Base-by-base conservation (phyloP, 1,140 invertebrate species). In the Phenacoccus solenopsis region DNA sequence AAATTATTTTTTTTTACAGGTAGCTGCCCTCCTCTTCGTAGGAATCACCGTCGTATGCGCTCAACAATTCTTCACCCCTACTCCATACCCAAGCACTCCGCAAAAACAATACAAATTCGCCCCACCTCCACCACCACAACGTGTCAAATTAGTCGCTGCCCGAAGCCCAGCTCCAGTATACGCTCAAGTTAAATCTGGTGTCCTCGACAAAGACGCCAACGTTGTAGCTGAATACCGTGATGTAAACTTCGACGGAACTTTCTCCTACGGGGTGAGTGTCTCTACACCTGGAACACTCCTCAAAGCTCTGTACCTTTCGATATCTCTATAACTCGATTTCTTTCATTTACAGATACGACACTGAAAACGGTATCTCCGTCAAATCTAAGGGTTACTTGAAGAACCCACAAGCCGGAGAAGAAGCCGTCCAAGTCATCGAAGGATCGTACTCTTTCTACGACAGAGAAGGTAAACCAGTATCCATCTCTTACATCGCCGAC, bases 331-430 rank as follows among this genome's bases (percentile, higher is more conserved):
- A n/a, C n/a, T n/a, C n/a, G n/a, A n/a, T n/a, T n/a, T n/a, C n/a
- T 59, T 59, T 59, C 16, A n/a, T 24, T 24, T 24, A 22, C 78
- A 90, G 88, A 76, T 91, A 88, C 75, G 84, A 90, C 78, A 86
- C 87, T 13, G 87, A 83, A 27, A 89, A 90, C 71, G 88, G 88
- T 3, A 90, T 90, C 30, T 85, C 85, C 28, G 83, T 81, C 1
- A 81, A 85, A 73, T 85, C 85, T 9, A 78, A 80, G 72, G 85
- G 84, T 12, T 82, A 80, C 70, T 75, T 84, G 20, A 84, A 84
- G 74, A 82, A 83, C 73, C 75, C 80, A 10, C 83, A 83, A 78
- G 5, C 38, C 20, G 5, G 16, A 3, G 38, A 49, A n/a, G 38
- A 16, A 49, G 12, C 38, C 3, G 16, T n/a, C 38, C 38, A 49